Base-by-base conservation (phyloP, 2,888 invertebrate genomes). In the Rotaria socialis region DNA sequence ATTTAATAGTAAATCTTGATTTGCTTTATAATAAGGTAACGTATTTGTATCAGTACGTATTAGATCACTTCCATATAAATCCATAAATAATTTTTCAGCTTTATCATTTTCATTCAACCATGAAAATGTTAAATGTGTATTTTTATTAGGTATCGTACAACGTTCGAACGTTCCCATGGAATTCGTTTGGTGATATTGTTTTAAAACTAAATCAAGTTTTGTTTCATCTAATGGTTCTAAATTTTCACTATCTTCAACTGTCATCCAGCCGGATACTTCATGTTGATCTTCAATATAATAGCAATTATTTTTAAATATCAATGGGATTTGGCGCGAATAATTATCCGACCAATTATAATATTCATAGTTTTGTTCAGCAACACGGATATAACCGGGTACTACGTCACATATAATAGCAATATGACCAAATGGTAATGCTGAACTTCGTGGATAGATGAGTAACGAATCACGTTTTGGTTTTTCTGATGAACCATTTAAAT, bases 1-100 rank as follows among this genome's bases (percentile, higher is more conserved):
- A 43, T 75, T 75, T 43, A 75, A 47, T 24, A 75, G 11, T 75
- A 75, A 75, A 41, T 75, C 75, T 75, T 75, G 75, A 75, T 75
- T 41, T 4, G 47, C 75, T 75, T 75, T 75, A 24, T 75, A 75
- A n/a, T 43, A 75, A 19, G 75, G 75, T 75, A 75, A 22, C 10
- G 41, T 75, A 47, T 75, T 75, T 1, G 75, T 75, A 43, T 75
- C 47, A 8, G 75, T 47, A 24, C 75, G 75, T 75, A 47, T 47
- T 22, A 75, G 8, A 47, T 75, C 75, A 8, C 19, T 22, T 24
- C 75, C 75, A 47, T 43, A 75, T 47, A 75, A 43, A 43, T 41
- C 7, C 47, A 47, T 75, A 75, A 75, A 75, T 24, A 75, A 47
- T 24, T 75, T 41, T 22, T 75, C 75, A 75, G 75, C 75, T 22